Percentiles rank a stretch among this genome's conserved stretches.
These are phyloP conservation scores for Adelognathus sp. DNA, from an alignment of 2,888 invertebrate genomes.

Conservation along the genomic window DNA sequence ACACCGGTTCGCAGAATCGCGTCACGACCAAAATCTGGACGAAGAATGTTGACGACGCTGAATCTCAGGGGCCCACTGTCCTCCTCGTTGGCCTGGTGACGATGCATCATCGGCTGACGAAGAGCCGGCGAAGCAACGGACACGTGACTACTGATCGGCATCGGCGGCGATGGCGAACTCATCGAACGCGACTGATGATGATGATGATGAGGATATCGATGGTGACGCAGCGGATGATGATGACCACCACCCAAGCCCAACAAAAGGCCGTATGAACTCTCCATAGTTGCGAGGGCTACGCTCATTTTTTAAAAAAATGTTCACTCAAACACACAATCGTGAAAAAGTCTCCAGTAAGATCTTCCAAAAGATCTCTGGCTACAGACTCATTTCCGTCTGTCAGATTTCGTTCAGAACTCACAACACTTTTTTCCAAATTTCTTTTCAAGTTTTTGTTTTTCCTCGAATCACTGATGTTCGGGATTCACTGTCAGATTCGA, in stretches of 20 bases:
- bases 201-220: constrained; percentile 66
- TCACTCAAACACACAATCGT: no score
- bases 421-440: background rate
- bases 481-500: background rate
- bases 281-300: constrained; percentile 76
- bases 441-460: background rate
- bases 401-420: background rate
- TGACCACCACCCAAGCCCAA: constrained; percentile 67
- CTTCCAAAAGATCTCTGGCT: no score
- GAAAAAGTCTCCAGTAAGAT: no score
- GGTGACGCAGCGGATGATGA: constrained; percentile 53
- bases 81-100: constrained; percentile 61
- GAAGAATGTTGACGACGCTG: constrained; percentile 93
- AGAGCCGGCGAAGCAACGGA: constrained; percentile 30
- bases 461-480: background rate
- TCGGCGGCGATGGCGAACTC: constrained; percentile 55
- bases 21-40: constrained; percentile 92
- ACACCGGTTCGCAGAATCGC: constrained; percentile 84
- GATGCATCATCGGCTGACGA: constrained; percentile 35
- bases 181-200: constrained; percentile 52
- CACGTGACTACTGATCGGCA: constrained; percentile 31
- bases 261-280: constrained; percentile 72
- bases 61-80: constrained; percentile 84
- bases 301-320: no score
- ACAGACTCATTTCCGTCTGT: background rate